Percentiles rank a stretch among this genome's conserved stretches.
Conservation (phyloP, 2,888 invertebrate species). For the Tenodera sinensis region DNA sequence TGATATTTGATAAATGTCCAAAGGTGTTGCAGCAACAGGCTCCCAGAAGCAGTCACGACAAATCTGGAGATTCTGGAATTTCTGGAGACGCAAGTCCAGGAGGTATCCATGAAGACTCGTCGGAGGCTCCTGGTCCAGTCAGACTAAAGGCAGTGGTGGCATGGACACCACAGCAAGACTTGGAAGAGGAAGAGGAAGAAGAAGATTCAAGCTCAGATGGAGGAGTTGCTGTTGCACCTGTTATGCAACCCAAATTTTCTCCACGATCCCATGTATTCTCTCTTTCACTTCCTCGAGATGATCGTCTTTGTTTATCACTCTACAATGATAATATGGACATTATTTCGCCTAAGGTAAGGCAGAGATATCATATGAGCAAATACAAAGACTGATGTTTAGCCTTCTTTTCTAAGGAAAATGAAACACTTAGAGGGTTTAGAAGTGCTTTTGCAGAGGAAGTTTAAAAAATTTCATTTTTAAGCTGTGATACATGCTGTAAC, state of each 20-base stretch:
- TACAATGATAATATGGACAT: constrained; percentile 40
- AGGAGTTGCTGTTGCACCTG: not conserved
- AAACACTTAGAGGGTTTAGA: no score
- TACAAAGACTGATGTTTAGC: no score
- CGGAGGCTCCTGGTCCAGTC: constrained; percentile 31
- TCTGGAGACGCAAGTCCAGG: constrained; percentile 70
- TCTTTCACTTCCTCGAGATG: constrained; percentile 69
- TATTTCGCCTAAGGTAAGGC: constrained; percentile 35
- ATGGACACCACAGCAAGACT: constrained; percentile 85
- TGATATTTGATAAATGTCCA: not conserved
- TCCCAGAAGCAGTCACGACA: constrained; percentile 52
- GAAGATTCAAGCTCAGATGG: constrained; percentile 49
- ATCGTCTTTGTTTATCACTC: constrained; percentile 47
- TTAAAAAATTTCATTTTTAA: no score
- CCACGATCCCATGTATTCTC: constrained; percentile 65
- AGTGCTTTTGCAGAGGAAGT: no score
- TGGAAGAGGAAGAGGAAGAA: constrained; percentile 58
- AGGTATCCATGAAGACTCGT: constrained; percentile 42
- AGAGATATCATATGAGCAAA: not conserved
- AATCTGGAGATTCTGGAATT: constrained; percentile 80
- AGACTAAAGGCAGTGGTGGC: constrained; percentile 38
- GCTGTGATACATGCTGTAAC: no score
- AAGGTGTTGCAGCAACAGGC: constrained; percentile 24
- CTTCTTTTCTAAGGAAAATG: no score
- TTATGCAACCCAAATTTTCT: constrained; percentile 43